Conservation (phyloP, 2,888 invertebrate species). For the Himalopsyche japonica region DNA sequence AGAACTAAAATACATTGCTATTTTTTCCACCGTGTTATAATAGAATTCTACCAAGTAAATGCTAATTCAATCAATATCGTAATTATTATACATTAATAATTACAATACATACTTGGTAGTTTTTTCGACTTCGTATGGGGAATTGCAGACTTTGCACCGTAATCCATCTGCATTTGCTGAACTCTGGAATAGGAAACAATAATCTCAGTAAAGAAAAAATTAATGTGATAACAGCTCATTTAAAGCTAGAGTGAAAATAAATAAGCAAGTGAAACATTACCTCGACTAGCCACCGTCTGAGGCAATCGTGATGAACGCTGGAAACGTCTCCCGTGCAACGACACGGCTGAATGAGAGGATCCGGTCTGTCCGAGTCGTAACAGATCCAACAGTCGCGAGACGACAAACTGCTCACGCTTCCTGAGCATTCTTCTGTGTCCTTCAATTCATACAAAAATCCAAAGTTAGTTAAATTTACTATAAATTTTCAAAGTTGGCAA, state of each 20-base stretch:
- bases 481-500: too few species aligned
- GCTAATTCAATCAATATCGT: too few species aligned
- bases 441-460: background rate
- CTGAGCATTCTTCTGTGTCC: conserved; percentile 32
- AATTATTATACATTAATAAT: too few species aligned
- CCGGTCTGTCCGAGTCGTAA: conserved; percentile 79
- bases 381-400: conserved; percentile 89
- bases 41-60: too few species aligned
- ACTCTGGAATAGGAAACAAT: conserved; percentile 55
- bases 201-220: background rate
- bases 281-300: conserved; percentile 88
- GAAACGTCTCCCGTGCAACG: conserved; percentile 91
- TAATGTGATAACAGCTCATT: background rate
- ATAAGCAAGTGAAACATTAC: conserved; percentile 49
- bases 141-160: conserved; percentile 84
- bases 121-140: conserved; percentile 78
- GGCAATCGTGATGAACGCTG: conserved; percentile 88
- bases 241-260: background rate
- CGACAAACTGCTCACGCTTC: conserved; percentile 22
- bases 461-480: too few species aligned
- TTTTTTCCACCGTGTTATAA: too few species aligned
- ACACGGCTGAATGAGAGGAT: conserved; percentile 87
- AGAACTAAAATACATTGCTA: too few species aligned
- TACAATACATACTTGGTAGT: conserved; percentile 61
- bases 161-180: conserved; percentile 69